Percentiles rank a stretch among this genome's conserved stretches.
These are phyloP conservation scores for Oscheius sp. DNA, from an alignment of 2,888 invertebrate genomes.

Conservation along the genomic window DNA sequence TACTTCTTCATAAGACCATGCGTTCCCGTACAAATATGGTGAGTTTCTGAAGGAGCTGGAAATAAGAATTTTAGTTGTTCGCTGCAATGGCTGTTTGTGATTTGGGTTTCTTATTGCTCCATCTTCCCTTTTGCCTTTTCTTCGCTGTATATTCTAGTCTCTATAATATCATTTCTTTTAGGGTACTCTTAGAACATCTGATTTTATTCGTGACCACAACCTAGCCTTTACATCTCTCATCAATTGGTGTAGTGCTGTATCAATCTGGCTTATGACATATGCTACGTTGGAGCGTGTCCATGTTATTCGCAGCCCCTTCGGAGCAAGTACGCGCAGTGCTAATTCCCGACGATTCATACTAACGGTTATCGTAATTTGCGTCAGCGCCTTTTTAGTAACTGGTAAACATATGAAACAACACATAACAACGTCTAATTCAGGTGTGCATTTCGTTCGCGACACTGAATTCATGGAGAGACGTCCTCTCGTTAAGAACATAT, in stretches of 20 bases:
- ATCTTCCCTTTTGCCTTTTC: constrained; percentile 44
- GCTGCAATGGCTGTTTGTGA: constrained; percentile 61
- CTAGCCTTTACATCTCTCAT: constrained; percentile 39
- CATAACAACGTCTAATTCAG: background rate
- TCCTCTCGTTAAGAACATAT: background rate
- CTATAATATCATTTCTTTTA: background rate
- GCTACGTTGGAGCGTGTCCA: constrained; percentile 59
- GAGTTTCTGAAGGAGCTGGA: background rate
- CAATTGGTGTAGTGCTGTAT: constrained; percentile 58
- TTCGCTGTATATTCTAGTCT: constrained; percentile 33
- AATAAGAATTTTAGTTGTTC: constrained; percentile 46
- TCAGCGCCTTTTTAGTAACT: constrained; percentile 40
- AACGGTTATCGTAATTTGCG: constrained; percentile 38
- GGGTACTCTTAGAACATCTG: constrained; percentile 18
- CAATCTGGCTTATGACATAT: constrained; percentile 60
- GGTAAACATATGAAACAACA: background rate
- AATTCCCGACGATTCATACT: constrained; percentile 45
- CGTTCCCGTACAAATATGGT: constrained; percentile 56
- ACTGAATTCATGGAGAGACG: background rate
- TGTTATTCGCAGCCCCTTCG: constrained; percentile 49
- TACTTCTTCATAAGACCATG: constrained; percentile 55
- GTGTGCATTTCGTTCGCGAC: background rate
- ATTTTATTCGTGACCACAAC: constrained; percentile 40
- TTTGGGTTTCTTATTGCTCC: constrained; percentile 51
- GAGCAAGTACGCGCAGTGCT: constrained; percentile 1